Evolutionary conservation across 1,140 invertebrate species (phyloP).

Genomic region (Aplysia californica): DNA sequence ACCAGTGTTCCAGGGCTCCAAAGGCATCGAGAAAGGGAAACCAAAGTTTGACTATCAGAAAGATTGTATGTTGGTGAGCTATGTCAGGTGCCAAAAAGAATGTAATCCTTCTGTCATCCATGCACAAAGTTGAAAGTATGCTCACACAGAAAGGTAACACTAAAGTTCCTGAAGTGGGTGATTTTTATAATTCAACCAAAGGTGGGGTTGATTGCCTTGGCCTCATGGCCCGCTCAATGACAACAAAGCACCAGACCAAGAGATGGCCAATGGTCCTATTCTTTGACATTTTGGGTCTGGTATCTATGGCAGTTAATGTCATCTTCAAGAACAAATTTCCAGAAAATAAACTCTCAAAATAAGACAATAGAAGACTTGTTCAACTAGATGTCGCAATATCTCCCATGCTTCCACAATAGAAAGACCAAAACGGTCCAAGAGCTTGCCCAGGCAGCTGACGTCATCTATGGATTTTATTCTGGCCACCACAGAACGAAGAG

Average conservation of each 20-base stretch:
- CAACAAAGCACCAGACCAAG: constrained; percentile 18
- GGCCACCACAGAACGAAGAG: neutral
- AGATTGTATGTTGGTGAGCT: constrained; percentile 53
- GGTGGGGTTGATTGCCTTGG: constrained; percentile 36
- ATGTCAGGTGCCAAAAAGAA: constrained; percentile 60
- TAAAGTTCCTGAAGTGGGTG: constrained; percentile 64
- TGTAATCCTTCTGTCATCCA: constrained; percentile 56
- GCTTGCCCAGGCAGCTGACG: neutral
- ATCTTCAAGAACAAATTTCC: constrained; percentile 28
- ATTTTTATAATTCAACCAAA: constrained; percentile 67
- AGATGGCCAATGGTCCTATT: constrained; percentile 13
- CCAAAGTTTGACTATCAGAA: constrained; percentile 31
- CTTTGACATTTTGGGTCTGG: constrained; percentile 43
- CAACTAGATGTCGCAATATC: neutral
- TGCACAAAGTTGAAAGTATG: constrained; percentile 38
- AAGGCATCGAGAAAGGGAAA: neutral
- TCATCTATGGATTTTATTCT: neutral
- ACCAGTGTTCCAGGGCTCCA: neutral
- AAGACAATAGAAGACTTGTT: neutral
- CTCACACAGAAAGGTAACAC: neutral
- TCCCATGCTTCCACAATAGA: neutral
- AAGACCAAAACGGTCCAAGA: neutral
- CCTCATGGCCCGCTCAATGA: constrained; percentile 31
- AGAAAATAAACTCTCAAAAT: constrained; percentile 5
- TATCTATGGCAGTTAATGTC: constrained; percentile 18